A percentile compares a stretch with the other conserved stretches of the same genome.
These are phyloP conservation scores for Pygoscelis antarcticus DNA, from an alignment of 2,113 vertebrate genomes.

Conservation along the genomic window DNA sequence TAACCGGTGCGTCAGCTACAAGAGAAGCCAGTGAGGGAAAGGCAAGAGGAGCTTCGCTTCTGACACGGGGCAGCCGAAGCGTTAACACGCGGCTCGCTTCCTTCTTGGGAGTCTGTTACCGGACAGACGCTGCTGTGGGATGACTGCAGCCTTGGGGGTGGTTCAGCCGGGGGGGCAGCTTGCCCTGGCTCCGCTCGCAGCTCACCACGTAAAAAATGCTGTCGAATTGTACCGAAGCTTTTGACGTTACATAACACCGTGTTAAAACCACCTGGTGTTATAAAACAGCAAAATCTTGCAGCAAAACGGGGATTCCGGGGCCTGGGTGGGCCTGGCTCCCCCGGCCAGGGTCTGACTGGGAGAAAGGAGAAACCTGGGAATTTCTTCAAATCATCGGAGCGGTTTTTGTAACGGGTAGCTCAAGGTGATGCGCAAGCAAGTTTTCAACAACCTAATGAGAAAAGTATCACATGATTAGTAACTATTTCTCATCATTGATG, in stretches of 20 bases:
- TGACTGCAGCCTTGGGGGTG: neutral
- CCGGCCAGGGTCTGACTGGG: neutral
- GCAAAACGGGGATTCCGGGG: neutral
- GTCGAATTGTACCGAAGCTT: neutral
- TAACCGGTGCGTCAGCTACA: neutral
- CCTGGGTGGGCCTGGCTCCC: neutral
- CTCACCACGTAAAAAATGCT: neutral
- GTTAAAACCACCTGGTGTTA: neutral
- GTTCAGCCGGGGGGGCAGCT: neutral
- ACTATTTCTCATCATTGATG: neutral
- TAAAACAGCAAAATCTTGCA: neutral
- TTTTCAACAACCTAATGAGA: neutral
- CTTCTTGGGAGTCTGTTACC: neutral
- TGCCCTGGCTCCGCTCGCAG: neutral
- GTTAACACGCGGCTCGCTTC: rapidly evolving
- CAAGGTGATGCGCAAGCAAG: neutral
- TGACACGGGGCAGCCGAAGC: rapidly evolving
- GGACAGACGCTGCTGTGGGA: neutral
- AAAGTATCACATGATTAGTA: neutral
- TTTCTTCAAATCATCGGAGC: neutral
- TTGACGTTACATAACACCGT: neutral
- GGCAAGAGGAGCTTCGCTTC: neutral
- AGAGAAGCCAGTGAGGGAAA: neutral
- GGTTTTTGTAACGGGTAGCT: neutral
- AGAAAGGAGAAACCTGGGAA: neutral